A percentile compares a stretch with the other conserved stretches of the same genome.
Conservation (phyloP, 2,888 invertebrate genomes). For the Norana najaformis region DNA sequence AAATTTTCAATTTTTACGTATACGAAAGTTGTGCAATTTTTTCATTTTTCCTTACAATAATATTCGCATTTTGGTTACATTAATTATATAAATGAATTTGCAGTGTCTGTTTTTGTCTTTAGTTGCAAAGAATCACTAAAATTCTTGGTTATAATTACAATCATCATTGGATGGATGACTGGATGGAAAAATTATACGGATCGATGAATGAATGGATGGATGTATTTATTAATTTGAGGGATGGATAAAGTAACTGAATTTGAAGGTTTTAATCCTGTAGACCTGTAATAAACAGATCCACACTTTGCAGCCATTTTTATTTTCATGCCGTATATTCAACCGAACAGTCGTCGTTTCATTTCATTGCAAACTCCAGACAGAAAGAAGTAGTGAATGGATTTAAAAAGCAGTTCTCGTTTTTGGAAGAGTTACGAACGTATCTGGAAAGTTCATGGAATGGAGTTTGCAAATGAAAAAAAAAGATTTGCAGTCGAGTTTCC, state of each 20-base stretch:
- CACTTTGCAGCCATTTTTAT: neutral
- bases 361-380: neutral
- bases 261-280: neutral
- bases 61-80: neutral
- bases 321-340: too few species aligned
- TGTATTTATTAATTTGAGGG: too few species aligned
- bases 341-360: neutral
- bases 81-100: neutral
- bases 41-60: neutral
- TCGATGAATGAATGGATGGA: too few species aligned
- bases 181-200: too few species aligned
- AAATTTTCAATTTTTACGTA: neutral
- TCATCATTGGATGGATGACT: neutral
- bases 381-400: neutral
- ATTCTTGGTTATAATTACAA: neutral
- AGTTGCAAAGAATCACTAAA: neutral
- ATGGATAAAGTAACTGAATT: neutral
- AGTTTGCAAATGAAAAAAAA: neutral
- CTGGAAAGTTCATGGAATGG: neutral
- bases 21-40: neutral
- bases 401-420: neutral
- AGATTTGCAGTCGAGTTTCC: neutral
- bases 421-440: neutral
- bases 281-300: neutral
- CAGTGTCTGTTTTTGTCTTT: neutral